These are phyloP conservation scores for Cryptosula pallasiana DNA, from an alignment of 2,888 invertebrate genomes.

Conservation along the genomic window DNA sequence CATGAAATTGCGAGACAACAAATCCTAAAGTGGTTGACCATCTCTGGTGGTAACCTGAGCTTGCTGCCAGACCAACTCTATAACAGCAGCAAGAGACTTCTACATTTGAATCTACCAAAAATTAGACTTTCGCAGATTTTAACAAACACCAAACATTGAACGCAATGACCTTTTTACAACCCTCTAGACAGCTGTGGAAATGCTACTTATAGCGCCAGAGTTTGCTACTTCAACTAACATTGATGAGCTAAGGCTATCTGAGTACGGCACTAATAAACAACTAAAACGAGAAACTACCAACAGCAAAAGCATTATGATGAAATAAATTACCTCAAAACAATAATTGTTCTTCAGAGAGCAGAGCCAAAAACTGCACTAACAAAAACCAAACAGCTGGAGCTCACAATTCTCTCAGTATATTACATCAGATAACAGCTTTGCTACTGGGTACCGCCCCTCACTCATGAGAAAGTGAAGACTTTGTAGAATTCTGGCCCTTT, in stretches of 20 bases:
- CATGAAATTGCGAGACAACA: no score
- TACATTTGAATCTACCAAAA: background rate
- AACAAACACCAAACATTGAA: background rate
- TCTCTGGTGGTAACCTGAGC: background rate
- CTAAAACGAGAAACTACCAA: background rate
- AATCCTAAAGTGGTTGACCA: no score
- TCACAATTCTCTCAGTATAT: no score
- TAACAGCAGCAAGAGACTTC: background rate
- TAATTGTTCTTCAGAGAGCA: background rate
- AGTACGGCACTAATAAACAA: background rate
- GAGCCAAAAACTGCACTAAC: background rate
- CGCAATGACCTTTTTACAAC: background rate
- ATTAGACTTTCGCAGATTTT: background rate
- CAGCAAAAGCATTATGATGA: background rate
- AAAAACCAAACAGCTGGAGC: no score
- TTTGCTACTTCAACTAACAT: background rate
- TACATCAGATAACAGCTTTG: background rate
- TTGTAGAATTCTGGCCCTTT: no score
- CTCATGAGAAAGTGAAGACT: no score
- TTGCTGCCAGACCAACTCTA: background rate
- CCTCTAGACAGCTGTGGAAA: conserved; percentile 6
- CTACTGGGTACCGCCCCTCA: no score
- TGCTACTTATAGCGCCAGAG: background rate
- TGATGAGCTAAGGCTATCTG: background rate
- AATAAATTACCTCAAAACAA: background rate